A percentile compares a stretch with the other conserved stretches of the same genome.
Conservation (phyloP, 2,888 invertebrate species). For the Noctua fimbriata region DNA sequence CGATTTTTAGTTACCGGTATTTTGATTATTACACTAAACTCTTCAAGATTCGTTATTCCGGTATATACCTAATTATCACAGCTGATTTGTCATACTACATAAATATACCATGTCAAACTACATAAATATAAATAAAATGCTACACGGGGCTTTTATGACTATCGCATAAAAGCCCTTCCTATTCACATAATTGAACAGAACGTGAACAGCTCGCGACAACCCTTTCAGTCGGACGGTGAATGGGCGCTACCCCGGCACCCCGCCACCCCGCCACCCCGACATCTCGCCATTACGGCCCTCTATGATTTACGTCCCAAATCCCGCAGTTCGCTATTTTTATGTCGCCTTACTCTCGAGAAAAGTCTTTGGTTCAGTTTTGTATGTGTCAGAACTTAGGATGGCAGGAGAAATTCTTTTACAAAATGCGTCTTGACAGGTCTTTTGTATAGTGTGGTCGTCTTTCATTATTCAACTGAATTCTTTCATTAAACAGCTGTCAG, state of each 20-base stretch:
- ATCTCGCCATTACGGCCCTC: slow-evolving; percentile 64
- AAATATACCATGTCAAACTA: slow-evolving; percentile 11
- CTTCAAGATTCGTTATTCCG: neutral
- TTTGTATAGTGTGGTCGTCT: neutral
- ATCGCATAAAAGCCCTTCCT: slow-evolving; percentile 43
- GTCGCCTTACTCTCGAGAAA: slow-evolving; percentile 49
- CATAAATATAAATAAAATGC: slow-evolving; percentile 14
- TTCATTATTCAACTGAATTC: slow-evolving; percentile 1
- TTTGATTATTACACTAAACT: neutral
- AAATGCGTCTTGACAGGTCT: neutral
- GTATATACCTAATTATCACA: neutral
- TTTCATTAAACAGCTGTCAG: neutral
- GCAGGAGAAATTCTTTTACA: neutral
- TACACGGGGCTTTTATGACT: slow-evolving; percentile 38
- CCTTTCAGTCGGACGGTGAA: slow-evolving; percentile 60
- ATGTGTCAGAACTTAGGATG: slow-evolving; percentile 4
- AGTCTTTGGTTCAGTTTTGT: slow-evolving; percentile 28
- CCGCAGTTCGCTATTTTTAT: slow-evolving; percentile 65
- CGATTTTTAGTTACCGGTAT: neutral
- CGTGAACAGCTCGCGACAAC: slow-evolving; percentile 40
- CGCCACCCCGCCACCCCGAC: slow-evolving; percentile 55
- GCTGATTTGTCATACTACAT: neutral
- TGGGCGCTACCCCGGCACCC: slow-evolving; percentile 49
- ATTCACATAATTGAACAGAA: slow-evolving; percentile 55
- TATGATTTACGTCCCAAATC: slow-evolving; percentile 73